Conservation (phyloP, 2,888 invertebrate species). For the Eristalis tenax region DNA sequence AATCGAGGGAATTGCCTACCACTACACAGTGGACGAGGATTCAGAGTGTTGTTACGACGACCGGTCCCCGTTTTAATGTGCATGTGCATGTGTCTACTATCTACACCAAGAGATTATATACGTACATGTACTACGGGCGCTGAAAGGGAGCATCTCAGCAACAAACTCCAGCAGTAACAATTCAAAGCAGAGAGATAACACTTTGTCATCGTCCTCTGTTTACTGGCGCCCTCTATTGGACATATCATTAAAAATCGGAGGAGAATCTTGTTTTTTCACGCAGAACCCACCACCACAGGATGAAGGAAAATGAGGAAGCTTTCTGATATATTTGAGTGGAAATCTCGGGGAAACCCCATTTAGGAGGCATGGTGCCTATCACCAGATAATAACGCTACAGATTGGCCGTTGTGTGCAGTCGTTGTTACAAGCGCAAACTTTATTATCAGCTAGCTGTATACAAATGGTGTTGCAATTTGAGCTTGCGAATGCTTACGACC, state of each 20-base stretch:
- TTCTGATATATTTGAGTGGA: neutral
- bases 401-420: constrained; percentile 9
- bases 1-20: constrained; percentile 17
- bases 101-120: too few relatives aligned
- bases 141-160: neutral
- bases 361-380: neutral
- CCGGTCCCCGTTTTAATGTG: neutral
- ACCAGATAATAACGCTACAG: constrained; percentile 13
- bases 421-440: neutral
- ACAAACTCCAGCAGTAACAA: neutral
- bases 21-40: neutral
- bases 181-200: constrained; percentile 16
- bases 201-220: neutral
- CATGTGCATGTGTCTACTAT: neutral
- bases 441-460: constrained; percentile 17
- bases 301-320: neutral
- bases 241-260: constrained; percentile 4
- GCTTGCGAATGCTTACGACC: constrained; percentile 8
- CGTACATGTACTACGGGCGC: too few relatives aligned
- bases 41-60: neutral
- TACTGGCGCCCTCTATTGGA: constrained; percentile 11
- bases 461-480: constrained; percentile 22
- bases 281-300: neutral
- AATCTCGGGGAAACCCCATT: constrained; percentile 10
- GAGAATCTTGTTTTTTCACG: constrained; percentile 6